Evolutionary conservation across 2,113 vertebrate species (phyloP).

Genomic region (Larimichthys crocea): DNA sequence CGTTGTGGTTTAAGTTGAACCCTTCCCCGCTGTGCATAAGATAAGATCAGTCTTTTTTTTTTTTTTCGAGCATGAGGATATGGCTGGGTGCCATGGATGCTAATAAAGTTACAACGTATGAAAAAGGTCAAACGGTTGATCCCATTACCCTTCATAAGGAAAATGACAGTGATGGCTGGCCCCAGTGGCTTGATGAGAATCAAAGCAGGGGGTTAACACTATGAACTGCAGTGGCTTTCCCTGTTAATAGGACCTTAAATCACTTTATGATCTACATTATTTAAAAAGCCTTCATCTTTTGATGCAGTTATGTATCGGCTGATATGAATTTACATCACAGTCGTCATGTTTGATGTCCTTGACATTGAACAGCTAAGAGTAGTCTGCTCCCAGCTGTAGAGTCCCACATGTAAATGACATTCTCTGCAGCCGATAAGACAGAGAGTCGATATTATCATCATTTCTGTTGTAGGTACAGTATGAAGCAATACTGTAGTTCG

Average conservation of each 20-base stretch:
- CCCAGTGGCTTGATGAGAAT: slow-evolving; percentile 55
- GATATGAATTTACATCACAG: slow-evolving; percentile 49
- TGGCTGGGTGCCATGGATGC: slow-evolving; percentile 46
- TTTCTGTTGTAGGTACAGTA: slow-evolving; percentile 5
- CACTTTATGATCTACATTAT: slow-evolving; percentile 62
- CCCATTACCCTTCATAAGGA: slow-evolving; percentile 69
- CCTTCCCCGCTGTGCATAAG: neutral
- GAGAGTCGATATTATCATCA: slow-evolving; percentile 42
- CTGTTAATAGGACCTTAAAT: slow-evolving; percentile 65
- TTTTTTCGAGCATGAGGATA: slow-evolving; percentile 8
- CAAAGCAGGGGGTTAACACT: slow-evolving; percentile 36
- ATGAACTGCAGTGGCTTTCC: slow-evolving; percentile 27
- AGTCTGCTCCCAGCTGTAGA: slow-evolving; percentile 2
- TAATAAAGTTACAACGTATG: slow-evolving; percentile 55
- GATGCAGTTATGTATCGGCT: slow-evolving; percentile 52
- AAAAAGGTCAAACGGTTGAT: slow-evolving; percentile 66
- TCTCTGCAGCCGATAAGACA: slow-evolving; percentile 29
- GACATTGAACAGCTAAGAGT: slow-evolving; percentile 38
- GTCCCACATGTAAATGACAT: slow-evolving; percentile 24
- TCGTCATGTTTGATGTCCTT: slow-evolving; percentile 50
- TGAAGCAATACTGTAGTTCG: slow-evolving; percentile 28
- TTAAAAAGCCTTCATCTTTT: slow-evolving; percentile 57
- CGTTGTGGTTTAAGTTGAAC: neutral
- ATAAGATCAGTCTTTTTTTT: slow-evolving; percentile 11
- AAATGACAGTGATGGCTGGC: slow-evolving; percentile 62